These are phyloP conservation scores for Borostomias antarcticus DNA, from an alignment of 2,797 vertebrate species.

Conservation along the genomic window DNA sequence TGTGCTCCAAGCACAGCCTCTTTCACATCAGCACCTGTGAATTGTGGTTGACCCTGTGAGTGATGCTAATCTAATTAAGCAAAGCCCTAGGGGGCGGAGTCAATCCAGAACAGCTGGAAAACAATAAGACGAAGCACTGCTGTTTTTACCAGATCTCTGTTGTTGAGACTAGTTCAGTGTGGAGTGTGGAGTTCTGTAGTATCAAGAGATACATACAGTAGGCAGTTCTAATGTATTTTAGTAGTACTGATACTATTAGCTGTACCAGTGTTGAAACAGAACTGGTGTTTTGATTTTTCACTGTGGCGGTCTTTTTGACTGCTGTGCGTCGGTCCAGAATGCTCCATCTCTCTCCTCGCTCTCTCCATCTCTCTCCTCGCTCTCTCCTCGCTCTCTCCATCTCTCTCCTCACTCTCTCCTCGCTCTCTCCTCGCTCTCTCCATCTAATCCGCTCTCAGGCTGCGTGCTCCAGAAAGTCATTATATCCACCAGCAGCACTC, in stretches of 20 bases:
- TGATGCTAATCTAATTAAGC: too few relatives aligned
- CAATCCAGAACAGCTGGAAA: background rate
- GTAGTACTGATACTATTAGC: background rate
- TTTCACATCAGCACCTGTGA: background rate
- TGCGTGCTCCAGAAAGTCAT: background rate
- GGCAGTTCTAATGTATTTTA: too few relatives aligned
- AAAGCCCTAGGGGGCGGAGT: too few relatives aligned
- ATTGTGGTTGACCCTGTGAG: background rate
- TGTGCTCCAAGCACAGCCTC: background rate
- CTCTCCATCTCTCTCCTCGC: too few relatives aligned
- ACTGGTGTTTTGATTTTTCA: too few relatives aligned
- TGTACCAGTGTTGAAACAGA: too few relatives aligned
- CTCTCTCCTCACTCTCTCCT: too few relatives aligned
- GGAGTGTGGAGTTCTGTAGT: background rate
- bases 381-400: too few relatives aligned
- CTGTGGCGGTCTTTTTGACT: background rate
- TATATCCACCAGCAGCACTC: slow-evolving; percentile 19
- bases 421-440: too few relatives aligned
- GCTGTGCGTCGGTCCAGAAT: slow-evolving; percentile 17
- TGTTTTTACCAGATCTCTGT: background rate
- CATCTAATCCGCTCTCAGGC: background rate
- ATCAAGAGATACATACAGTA: background rate
- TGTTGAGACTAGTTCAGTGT: background rate
- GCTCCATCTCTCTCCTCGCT: too few relatives aligned
- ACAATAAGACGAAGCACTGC: background rate